phyloP scores from a whole-genome alignment of 2,797 vertebrate genomes.

The Microcaecilia unicolor region DNA sequence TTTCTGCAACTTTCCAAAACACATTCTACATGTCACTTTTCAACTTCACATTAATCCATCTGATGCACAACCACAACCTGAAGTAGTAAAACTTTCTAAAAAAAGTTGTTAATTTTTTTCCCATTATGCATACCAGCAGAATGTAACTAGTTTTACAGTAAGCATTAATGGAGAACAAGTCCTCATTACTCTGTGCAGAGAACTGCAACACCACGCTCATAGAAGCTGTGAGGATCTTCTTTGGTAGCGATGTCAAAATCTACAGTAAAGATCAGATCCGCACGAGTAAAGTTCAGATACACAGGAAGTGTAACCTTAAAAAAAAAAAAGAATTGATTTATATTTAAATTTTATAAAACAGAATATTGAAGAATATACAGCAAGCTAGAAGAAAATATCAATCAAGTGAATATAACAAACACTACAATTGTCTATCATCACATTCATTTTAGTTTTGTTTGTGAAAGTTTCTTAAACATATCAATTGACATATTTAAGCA shows the following conservation, averaged over 20 bases:
- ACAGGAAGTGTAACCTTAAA: slow-evolving; percentile 89
- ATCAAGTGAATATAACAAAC: too few relatives aligned
- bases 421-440: too few relatives aligned
- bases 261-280: slow-evolving; percentile 94
- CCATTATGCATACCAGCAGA: not conserved
- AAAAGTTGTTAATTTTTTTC: slow-evolving; percentile 1
- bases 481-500: too few relatives aligned
- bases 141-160: not conserved
- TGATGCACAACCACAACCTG: not conserved
- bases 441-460: too few relatives aligned
- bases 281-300: slow-evolving; percentile 95
- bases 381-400: too few relatives aligned
- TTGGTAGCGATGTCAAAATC: slow-evolving; percentile 96
- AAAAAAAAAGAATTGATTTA: too few relatives aligned
- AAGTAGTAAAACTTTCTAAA: not conserved
- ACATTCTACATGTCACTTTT: not conserved
- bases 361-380: too few relatives aligned
- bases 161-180: not conserved
- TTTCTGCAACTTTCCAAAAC: not conserved
- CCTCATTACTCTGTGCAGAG: slow-evolving; percentile 81
- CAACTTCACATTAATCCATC: slow-evolving; percentile 17
- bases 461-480: too few relatives aligned
- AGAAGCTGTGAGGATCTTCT: slow-evolving; percentile 93
- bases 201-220: slow-evolving; percentile 90
- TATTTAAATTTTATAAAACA: too few relatives aligned